Evolutionary conservation across 2,797 vertebrate genomes (phyloP).

Genomic region (Ispidina picta): DNA sequence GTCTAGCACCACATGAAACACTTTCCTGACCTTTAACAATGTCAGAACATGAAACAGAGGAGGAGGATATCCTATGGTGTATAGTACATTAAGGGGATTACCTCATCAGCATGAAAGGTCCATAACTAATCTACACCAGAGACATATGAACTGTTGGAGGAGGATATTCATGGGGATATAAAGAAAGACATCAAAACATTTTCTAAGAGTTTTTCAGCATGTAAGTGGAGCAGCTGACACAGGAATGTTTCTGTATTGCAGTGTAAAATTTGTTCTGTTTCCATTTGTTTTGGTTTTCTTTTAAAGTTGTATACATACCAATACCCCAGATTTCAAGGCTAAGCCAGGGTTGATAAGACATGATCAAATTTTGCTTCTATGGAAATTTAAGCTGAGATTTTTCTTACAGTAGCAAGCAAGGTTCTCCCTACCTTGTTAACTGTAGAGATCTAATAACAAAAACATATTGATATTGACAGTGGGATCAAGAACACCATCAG

Average conservation of each 20-base stretch:
- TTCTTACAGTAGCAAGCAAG: background rate
- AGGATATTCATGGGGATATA: constrained; percentile 1
- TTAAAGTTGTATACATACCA: background rate
- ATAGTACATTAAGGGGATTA: constrained; percentile 56
- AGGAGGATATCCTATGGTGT: constrained; percentile 64
- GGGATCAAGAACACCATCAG: too few species aligned
- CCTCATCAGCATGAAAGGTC: constrained; percentile 59
- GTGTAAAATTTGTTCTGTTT: background rate
- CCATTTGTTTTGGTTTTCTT: background rate
- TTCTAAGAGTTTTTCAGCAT: background rate
- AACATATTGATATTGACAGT: background rate
- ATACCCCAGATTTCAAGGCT: background rate
- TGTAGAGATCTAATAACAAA: background rate
- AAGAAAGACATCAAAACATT: constrained; percentile 4
- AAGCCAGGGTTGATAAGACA: background rate
- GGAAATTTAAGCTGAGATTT: background rate
- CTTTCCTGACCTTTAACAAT: constrained; percentile 56
- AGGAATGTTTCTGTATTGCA: background rate
- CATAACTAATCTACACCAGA: constrained; percentile 65
- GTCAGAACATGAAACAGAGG: constrained; percentile 58
- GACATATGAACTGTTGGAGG: constrained; percentile 14
- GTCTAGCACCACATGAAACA: constrained; percentile 15
- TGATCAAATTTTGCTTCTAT: background rate
- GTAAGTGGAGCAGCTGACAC: background rate
- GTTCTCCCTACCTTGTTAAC: background rate